A percentile compares a stretch with the other conserved stretches of the same genome.
Evolutionary conservation across 2,888 invertebrate genomes (phyloP).

Genomic region (Orchesellides sinensis): DNA sequence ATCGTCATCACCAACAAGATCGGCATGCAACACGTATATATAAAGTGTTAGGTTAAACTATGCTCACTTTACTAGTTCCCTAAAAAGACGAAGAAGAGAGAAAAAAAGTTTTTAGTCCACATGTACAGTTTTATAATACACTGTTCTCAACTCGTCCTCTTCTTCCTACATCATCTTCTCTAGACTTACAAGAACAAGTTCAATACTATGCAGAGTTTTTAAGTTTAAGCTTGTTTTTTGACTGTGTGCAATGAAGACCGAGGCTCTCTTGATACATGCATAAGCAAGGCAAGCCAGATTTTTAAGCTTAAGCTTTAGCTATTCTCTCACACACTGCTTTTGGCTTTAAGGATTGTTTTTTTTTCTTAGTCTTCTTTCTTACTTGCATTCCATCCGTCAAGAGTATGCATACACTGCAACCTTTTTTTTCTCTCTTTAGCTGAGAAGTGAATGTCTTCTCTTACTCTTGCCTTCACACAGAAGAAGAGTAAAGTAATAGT

Average conservation of each 20-base stretch:
- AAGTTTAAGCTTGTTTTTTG: constrained; percentile 9
- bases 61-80: too few species aligned
- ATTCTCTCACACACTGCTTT: too few species aligned
- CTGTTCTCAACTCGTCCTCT: neutral
- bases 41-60: too few species aligned
- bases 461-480: constrained; percentile 5
- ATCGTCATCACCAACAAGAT: too few species aligned
- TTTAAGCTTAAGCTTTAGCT: constrained; percentile 32
- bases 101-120: too few species aligned
- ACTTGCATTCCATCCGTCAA: constrained; percentile 54
- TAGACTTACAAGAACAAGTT: constrained; percentile 25
- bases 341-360: neutral
- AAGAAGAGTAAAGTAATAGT: neutral
- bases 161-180: constrained; percentile 5
- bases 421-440: constrained; percentile 2
- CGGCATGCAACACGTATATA: too few species aligned
- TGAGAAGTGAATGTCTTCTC: constrained; percentile 31
- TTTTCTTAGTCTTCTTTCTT: constrained; percentile 15
- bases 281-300: constrained; percentile 25
- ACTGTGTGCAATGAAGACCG: neutral
- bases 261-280: neutral
- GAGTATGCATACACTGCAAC: constrained; percentile 5
- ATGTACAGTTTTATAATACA: neutral
- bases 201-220: constrained; percentile 19
- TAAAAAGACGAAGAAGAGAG: neutral